Base-by-base conservation (phyloP, 2,888 invertebrate species). In the Polylopha cassiicola region DNA sequence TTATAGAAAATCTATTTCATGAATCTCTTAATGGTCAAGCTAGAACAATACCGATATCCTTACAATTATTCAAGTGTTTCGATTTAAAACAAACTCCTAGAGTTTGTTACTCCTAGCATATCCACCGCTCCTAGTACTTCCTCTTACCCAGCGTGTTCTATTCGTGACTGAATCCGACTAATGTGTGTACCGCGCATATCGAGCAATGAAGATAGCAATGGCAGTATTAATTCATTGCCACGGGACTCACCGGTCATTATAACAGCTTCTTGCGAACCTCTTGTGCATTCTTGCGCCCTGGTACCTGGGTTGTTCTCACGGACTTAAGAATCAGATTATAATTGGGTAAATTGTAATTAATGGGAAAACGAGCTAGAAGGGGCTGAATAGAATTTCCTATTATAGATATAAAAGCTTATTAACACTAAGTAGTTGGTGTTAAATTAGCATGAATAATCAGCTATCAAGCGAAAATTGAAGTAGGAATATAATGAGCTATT, bases 161-260 rank as follows among this genome's bases (percentile, higher is more conserved):
- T 60, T 79, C 80, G 76, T 80, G 79, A 78, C 73, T 65, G 50
- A 57, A 55, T 51, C 57, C 51, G 49, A 52, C 70, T 70, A 77
- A 71, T 72, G 71, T 72, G 70, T 71, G 70, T 65, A 66, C n/a
- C n/a, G 47, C 60, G 53, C 66, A 56, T 65, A 73, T 65, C 58
- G 57, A 61, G 70, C 73, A 70, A 74, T 76, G 72, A 72, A 81
- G 80, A 81, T 79, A 78, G 68, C 68, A 65, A 55, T 62, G 66
- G 59, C 71, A 68, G 70, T 74, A 79, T 79, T 79, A 79, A 82
- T 80, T 81, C 80, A 81, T 77, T 73, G 76, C 71, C 53, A 43
- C 53, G 55, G 53, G 54, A 46, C 39, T 54, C 50, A 60, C 61
- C 58, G 61, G 64, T 65, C 62, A 65, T 66, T 71, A 70, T 68